Base-by-base conservation (phyloP, 1,140 invertebrate species). In the Atta cephalotes region DNA sequence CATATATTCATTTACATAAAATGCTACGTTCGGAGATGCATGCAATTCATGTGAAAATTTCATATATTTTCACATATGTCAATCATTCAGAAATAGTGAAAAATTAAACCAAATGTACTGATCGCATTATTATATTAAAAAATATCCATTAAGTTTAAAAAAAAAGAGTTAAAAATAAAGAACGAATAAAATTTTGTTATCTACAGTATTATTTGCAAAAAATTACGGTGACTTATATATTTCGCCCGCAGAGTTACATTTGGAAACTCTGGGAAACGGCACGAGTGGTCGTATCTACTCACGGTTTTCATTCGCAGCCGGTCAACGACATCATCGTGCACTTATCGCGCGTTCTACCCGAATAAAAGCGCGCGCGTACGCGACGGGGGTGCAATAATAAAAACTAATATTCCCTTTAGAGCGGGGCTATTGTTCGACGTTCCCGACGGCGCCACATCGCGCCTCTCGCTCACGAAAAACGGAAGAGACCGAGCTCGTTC, bases 351-450 rank as follows among this genome's bases (percentile, higher is more conserved):
- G 51, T 58, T 71, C 35, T 71, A 21, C 51, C 66, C 51, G 79
- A 81, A 71, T 81, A 81, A 81, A 81, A 81, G 49, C 56, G n/a
- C n/a, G 18, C 77, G 62, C 45, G 21, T 12, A n/a, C 21, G 58
- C 39, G n/a, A 39, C 35, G 65, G 51, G 66, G 49, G 31, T 21
- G 65, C 65, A 71, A 81, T 81, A 81, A 81, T 81, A 81, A 81
- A 81, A 90, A 90, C 88, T 90, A 90, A 90, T 90, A 89, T 90
- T 87, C 84, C 84, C 88, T 89, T 90, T 89, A 90, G 66, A 70
- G 88, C 88, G 84, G 76, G 77, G 78, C 88, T 85, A 90, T 90
- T 90, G 88, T 90, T 89, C 79, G 87, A 81, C 51, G 76, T 77
- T 72, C 78, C 71, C 82, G 84, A 87, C 62, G 87, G 77, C 68